These are phyloP conservation scores for Penaeus monodon DNA, from an alignment of 2,888 invertebrate species.

Conservation along the genomic window DNA sequence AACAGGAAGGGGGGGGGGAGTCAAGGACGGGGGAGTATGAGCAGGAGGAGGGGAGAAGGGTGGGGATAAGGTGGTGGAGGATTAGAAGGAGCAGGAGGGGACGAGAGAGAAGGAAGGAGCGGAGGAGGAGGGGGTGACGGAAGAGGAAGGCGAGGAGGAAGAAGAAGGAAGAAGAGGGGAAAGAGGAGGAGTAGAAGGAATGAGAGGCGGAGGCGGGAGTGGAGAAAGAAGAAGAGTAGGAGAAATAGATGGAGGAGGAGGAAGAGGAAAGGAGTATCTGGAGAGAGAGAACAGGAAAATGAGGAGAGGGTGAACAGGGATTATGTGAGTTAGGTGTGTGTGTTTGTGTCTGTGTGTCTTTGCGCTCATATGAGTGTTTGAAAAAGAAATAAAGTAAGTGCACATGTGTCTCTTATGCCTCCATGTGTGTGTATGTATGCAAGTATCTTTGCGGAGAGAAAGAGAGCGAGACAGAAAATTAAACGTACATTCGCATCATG, in stretches of 20 bases:
- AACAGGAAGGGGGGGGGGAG: background rate
- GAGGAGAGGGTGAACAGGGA: background rate
- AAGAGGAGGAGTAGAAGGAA: background rate
- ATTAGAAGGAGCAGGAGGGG: background rate
- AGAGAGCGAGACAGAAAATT: too few species aligned
- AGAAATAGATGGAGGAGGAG: background rate
- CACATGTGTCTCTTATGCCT: too few species aligned
- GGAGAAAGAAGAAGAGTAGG: background rate
- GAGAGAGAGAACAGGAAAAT: background rate
- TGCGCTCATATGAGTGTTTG: too few species aligned
- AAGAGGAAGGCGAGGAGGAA: background rate
- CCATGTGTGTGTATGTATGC: too few species aligned
- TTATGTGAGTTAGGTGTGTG: too few species aligned
- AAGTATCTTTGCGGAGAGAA: too few species aligned
- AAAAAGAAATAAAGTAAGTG: too few species aligned
- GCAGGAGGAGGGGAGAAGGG: too few species aligned
- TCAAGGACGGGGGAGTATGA: background rate
- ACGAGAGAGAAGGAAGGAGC: background rate
- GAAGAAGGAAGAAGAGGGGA: background rate
- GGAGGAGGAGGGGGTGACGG: background rate
- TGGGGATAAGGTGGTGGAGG: background rate
- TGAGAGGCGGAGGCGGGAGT: background rate
- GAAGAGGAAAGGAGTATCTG: background rate
- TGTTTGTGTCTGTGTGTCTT: too few species aligned
- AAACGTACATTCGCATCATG: too few species aligned